Evolutionary conservation across 2,113 vertebrate genomes (phyloP).

Genomic region (Melanostigma gelatinosum): DNA sequence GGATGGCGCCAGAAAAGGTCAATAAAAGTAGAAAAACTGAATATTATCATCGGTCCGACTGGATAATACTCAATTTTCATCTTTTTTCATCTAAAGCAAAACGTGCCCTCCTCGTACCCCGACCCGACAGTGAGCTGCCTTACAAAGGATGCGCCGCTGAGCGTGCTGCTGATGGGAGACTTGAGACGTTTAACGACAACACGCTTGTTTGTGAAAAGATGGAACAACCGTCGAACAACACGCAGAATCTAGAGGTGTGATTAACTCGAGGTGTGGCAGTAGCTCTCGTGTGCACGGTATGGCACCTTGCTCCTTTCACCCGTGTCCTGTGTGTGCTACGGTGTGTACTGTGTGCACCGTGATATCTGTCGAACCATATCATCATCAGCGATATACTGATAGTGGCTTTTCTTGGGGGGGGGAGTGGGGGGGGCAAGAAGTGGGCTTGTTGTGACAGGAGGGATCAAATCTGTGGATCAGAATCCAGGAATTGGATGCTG

Average conservation of each 20-base stretch:
- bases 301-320: background rate
- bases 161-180: background rate
- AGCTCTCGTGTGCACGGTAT: background rate
- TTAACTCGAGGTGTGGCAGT: background rate
- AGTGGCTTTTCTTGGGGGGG: background rate
- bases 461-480: background rate
- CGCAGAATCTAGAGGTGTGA: too few species aligned
- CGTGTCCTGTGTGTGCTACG: background rate
- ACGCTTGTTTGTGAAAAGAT: background rate
- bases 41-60: background rate
- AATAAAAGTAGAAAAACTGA: background rate
- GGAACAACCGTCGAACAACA: background rate
- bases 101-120: background rate
- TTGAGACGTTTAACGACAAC: background rate
- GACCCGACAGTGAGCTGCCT: background rate
- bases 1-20: background rate
- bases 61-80: conserved; percentile 34
- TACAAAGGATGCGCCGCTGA: background rate
- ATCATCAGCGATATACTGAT: conserved; percentile 4
- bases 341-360: background rate
- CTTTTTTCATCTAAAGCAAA: background rate
- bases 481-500: background rate
- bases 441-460: conserved; percentile 41
- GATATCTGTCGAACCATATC: background rate
- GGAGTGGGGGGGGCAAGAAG: background rate